Evolutionary conservation across 2,888 invertebrate genomes (phyloP), one percentile per base, ranked within the genome.

Genomic region (Chamaedrilus cognettii): DNA sequence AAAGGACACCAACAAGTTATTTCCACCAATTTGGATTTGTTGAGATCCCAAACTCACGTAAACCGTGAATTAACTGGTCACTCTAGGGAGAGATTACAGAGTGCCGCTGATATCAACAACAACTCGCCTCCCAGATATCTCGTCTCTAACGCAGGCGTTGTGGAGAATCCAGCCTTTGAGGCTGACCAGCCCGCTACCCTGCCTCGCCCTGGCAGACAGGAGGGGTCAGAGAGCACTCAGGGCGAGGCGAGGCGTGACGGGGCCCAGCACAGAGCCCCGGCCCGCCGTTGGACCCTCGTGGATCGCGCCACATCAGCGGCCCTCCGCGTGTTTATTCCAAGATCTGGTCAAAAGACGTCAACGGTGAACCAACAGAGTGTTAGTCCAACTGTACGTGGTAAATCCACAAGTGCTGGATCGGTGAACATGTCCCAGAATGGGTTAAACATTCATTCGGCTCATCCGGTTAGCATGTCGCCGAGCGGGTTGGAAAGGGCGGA

Each of bases 131-230:
- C 55, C 11, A 5, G 28, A 23, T 52, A 52, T 26, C 11, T 42
- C 42, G 55, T 52, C 19, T 19, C 15, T 7, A 11, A 11, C 11
- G 19, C 55, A 7, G 55, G 55, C 7, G 55, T 52, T 11, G 55
- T 23, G 7, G 15, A 15, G 26, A 52, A 52, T 52, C 55, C 55
- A 15, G 55, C 55, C 19, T 52, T 52, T 23, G 15, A 23, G 19
- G 19, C 55, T 5, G 55, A 52, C 26, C 55, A 52, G 55, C 55
- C 55, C 5, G 55, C 55, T 26, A 52, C 55, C 11, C 55, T 52
- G 11, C 55, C 55, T 23, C 11, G 55, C 11, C 55, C 55, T 23
- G 55, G 55, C 7, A 7, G 55, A 26, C 5, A 7, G 7, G 55
- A 52, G 7, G 26, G 11, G 23, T 26, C 55, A 52, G 55, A 52